phyloP scores from a whole-genome alignment of 2,888 invertebrate species.

The Apamea anceps region DNA sequence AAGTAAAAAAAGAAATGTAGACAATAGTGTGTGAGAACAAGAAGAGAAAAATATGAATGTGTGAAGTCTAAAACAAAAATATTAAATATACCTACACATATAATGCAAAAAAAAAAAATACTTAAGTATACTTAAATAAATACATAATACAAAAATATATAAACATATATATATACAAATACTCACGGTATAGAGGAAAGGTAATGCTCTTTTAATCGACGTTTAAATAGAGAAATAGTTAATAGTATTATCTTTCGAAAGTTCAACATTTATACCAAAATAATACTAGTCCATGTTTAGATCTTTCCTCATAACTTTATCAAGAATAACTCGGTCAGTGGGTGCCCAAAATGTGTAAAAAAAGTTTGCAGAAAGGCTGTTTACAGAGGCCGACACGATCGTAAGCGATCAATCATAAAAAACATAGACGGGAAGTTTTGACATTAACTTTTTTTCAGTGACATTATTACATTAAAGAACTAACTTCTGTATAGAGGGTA shows the following conservation, averaged over 20 bases:
- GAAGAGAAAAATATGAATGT: too few species aligned
- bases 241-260: background rate
- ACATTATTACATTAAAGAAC: slow-evolving; percentile 1
- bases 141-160: too few species aligned
- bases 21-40: too few species aligned
- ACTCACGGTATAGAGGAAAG: too few species aligned
- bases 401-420: slow-evolving; percentile 44
- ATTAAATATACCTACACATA: too few species aligned
- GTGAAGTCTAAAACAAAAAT: too few species aligned
- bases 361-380: slow-evolving; percentile 21
- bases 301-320: slow-evolving; percentile 11
- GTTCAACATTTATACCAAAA: slow-evolving; percentile 10
- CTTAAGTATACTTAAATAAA: too few species aligned
- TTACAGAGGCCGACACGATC: background rate
- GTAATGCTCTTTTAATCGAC: too few species aligned
- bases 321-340: slow-evolving; percentile 19
- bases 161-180: too few species aligned
- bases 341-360: slow-evolving; percentile 29
- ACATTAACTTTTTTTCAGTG: slow-evolving; percentile 26
- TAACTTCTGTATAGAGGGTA: slow-evolving; percentile 3
- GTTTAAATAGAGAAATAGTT: too few species aligned
- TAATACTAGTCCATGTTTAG: slow-evolving; percentile 4
- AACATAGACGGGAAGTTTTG: slow-evolving; percentile 18
- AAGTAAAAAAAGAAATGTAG: too few species aligned
- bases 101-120: too few species aligned